A percentile compares a stretch with the other conserved stretches of the same genome.
Evolutionary conservation across 2,797 vertebrate genomes (phyloP).

Genomic region (Phylloscopus collybita): DNA sequence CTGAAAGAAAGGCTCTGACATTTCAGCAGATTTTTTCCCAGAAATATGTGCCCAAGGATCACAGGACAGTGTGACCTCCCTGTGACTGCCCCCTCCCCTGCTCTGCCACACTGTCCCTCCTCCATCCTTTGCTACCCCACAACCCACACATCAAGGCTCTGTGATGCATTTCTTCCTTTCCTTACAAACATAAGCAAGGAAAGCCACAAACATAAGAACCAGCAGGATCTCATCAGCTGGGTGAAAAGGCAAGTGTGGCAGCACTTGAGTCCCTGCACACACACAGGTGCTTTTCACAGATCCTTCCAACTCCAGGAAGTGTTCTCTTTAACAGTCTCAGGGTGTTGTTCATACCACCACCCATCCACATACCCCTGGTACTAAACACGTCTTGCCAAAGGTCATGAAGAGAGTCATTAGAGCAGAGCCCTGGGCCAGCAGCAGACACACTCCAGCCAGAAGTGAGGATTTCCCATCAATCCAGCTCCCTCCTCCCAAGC

Average conservation of each 20-base stretch:
- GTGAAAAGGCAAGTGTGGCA: neutral
- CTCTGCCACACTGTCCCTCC: neutral
- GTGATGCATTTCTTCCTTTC: neutral
- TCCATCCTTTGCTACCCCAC: neutral
- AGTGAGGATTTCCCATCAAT: neutral
- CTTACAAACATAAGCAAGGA: neutral
- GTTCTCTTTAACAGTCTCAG: neutral
- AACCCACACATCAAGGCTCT: neutral
- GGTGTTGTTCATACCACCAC: neutral
- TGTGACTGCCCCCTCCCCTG: neutral
- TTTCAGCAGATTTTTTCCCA: neutral
- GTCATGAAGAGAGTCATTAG: neutral
- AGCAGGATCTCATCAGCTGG: neutral
- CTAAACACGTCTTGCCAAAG: neutral
- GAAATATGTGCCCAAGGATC: neutral
- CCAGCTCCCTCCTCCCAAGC: neutral
- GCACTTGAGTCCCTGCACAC: rapidly evolving
- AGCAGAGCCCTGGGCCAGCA: neutral
- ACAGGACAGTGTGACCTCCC: neutral
- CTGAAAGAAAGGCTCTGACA: neutral
- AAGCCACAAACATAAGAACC: neutral
- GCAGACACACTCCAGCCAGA: neutral
- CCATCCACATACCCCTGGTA: neutral
- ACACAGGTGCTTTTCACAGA: neutral
- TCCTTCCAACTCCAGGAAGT: neutral